Percentiles rank a stretch among this genome's conserved stretches.
phyloP scores from a whole-genome alignment of 1,140 invertebrate species.

The Danaus melanippus region DNA sequence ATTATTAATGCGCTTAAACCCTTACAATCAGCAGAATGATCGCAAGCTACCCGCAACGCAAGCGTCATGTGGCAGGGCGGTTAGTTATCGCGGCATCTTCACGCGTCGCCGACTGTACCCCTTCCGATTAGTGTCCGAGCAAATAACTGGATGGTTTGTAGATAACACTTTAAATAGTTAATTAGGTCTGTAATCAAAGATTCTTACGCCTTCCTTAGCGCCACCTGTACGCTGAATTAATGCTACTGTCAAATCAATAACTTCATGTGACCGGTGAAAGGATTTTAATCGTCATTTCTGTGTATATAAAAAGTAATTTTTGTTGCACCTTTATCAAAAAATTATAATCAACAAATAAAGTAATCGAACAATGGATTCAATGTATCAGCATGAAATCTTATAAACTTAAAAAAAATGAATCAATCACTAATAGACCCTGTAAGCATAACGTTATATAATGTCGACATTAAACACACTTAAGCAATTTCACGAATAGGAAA shows the following conservation, averaged over 20 bases:
- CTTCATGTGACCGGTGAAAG: too few relatives aligned
- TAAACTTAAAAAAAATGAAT: constrained; percentile 9
- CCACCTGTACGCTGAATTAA: too few relatives aligned
- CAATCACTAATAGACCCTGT: constrained; percentile 19
- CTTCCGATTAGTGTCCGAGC: constrained; percentile 23
- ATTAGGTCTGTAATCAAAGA: constrained; percentile 6
- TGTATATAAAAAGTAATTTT: too few relatives aligned
- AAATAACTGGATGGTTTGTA: constrained; percentile 17
- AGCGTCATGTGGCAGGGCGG: constrained; percentile 51
- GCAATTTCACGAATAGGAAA: constrained; percentile 46
- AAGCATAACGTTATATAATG: constrained; percentile 16
- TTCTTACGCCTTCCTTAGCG: too few relatives aligned
- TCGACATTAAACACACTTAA: constrained; percentile 26
- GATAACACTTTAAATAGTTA: constrained; percentile 16
- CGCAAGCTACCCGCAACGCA: constrained; percentile 19
- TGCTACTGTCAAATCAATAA: too few relatives aligned
- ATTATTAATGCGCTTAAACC: constrained; percentile 11
- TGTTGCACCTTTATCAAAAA: too few relatives aligned
- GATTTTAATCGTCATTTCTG: too few relatives aligned
- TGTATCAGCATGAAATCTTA: not conserved
- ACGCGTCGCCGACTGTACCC: constrained; percentile 42
- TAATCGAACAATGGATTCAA: not conserved
- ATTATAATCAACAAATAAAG: too few relatives aligned
- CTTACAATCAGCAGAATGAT: constrained; percentile 23
- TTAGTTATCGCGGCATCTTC: constrained; percentile 57